Percentiles rank a stretch among this genome's conserved stretches.
These are phyloP conservation scores for Calonectris borealis DNA, from an alignment of 2,113 vertebrate genomes.

Conservation along the genomic window DNA sequence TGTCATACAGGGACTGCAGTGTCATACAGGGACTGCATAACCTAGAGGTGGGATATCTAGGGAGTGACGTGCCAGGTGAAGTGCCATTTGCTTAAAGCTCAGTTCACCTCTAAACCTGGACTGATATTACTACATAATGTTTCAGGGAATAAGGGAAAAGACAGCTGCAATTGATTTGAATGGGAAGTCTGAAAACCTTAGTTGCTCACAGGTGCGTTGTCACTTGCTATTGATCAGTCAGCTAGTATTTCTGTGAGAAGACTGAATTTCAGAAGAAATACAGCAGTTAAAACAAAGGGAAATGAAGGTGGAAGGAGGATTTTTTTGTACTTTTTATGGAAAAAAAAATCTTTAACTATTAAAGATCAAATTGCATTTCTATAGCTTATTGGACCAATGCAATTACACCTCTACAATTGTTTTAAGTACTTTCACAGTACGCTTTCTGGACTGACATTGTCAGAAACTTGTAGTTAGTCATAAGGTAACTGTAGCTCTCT, in stretches of 20 bases:
- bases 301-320: neutral
- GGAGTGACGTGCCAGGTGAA: neutral
- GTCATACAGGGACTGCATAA: neutral
- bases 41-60: neutral
- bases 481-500: neutral
- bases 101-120: neutral
- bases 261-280: neutral
- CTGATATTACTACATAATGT: neutral
- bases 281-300: neutral
- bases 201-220: neutral
- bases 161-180: neutral
- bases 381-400: neutral
- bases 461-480: conserved; percentile 16
- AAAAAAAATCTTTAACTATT: neutral
- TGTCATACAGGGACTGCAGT: neutral
- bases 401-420: neutral
- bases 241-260: neutral
- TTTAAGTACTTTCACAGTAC: neutral
- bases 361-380: neutral
- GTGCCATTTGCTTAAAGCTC: neutral
- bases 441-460: conserved; percentile 30
- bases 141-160: neutral
- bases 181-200: neutral
- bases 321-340: neutral
- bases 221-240: neutral